phyloP scores from a whole-genome alignment of 2,888 invertebrate species.

The Dascillus cervinus region DNA sequence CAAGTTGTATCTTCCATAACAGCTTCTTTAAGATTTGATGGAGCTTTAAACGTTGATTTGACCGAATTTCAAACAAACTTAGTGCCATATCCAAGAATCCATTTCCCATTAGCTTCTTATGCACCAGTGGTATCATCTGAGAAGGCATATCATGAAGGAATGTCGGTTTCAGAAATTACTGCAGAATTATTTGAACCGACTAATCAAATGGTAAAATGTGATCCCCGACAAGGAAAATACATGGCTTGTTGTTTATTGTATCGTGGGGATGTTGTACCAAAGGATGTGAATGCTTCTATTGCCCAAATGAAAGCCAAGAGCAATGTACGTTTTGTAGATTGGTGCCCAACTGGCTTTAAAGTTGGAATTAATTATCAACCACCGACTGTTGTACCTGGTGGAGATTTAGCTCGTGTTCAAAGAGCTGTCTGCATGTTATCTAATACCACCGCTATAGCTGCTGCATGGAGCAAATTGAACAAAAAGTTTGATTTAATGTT shows the following conservation, averaged over 20 bases:
- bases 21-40: conserved; percentile 79
- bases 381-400: conserved; percentile 68
- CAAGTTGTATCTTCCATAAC: conserved; percentile 83
- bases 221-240: conserved; percentile 77
- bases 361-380: conserved; percentile 58
- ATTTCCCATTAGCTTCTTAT: conserved; percentile 72
- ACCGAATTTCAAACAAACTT: conserved; percentile 89
- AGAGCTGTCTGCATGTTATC: conserved; percentile 85
- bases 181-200: conserved; percentile 81
- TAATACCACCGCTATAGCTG: conserved; percentile 86
- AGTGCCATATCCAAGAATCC: conserved; percentile 88
- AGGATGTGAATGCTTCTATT: conserved; percentile 81
- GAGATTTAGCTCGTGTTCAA: conserved; percentile 73
- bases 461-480: conserved; percentile 84
- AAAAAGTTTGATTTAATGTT: conserved; percentile 94
- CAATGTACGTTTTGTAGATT: conserved; percentile 84
- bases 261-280: conserved; percentile 83
- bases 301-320: conserved; percentile 69
- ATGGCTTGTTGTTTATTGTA: conserved; percentile 85
- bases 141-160: conserved; percentile 67
- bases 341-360: conserved; percentile 92
- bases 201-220: conserved; percentile 87
- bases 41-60: conserved; percentile 82
- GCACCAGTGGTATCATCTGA: conserved; percentile 66
- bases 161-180: conserved; percentile 76